Evolutionary conservation across 2,888 invertebrate genomes (phyloP).

Genomic region (Baccha elongata): DNA sequence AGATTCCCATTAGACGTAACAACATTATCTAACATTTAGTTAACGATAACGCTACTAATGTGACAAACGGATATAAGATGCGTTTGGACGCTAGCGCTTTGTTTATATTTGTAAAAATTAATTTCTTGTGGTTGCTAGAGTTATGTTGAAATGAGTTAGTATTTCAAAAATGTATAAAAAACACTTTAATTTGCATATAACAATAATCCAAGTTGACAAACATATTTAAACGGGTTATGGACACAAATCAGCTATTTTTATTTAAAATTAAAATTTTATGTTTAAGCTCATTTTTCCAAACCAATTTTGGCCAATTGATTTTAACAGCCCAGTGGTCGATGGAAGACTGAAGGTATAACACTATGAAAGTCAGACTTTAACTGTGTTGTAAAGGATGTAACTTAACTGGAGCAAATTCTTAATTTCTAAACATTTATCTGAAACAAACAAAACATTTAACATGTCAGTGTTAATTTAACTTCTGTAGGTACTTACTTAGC

Average conservation of each 20-base stretch:
- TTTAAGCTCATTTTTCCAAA: too few relatives aligned
- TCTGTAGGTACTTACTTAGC: too few relatives aligned
- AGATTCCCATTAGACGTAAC: conserved; percentile 62
- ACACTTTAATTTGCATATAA: conserved; percentile 1
- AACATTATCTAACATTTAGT: conserved; percentile 48
- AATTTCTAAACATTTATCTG: too few relatives aligned
- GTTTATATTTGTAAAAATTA: conserved; percentile 33
- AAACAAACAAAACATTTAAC: too few relatives aligned
- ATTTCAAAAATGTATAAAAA: conserved; percentile 41
- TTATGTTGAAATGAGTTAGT: conserved; percentile 7
- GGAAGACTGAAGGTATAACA: background rate
- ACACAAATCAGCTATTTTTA: too few relatives aligned
- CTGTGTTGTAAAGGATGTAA: too few relatives aligned
- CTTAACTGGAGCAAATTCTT: conserved; percentile 36
- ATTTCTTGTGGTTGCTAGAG: conserved; percentile 12
- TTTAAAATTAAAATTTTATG: too few relatives aligned
- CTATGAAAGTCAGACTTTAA: too few relatives aligned
- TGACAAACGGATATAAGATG: conserved; percentile 43
- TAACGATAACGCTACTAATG: background rate
- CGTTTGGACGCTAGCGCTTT: conserved; percentile 16
- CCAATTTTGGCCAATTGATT: too few relatives aligned
- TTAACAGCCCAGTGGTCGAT: conserved; percentile 2
- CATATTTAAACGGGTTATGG: background rate
- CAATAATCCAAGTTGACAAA: conserved; percentile 9
- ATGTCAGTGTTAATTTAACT: too few relatives aligned